Conservation (phyloP, 2,888 invertebrate genomes). For the Slavum lentiscoides region DNA sequence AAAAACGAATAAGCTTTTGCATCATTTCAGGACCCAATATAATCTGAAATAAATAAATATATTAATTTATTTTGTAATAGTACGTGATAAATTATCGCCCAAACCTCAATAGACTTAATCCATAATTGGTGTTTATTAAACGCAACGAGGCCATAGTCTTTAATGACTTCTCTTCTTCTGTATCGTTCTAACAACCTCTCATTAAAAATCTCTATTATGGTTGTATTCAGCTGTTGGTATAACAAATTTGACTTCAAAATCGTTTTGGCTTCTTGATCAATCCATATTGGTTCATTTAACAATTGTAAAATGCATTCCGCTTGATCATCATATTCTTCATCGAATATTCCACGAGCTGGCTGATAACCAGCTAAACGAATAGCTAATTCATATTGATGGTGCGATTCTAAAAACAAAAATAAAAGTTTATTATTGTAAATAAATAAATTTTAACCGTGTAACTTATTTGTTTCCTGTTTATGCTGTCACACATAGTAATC, state of each 20-base stretch:
- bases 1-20: constrained; percentile 71
- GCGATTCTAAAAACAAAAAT: constrained; percentile 28
- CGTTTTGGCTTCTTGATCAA: constrained; percentile 61
- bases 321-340: constrained; percentile 55
- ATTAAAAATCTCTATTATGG: constrained; percentile 75
- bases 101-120: constrained; percentile 57
- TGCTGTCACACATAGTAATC: too few relatives aligned
- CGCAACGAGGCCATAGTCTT: constrained; percentile 78
- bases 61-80: constrained; percentile 59
- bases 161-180: constrained; percentile 73
- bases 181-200: constrained; percentile 74
- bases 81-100: not conserved
- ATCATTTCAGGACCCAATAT: constrained; percentile 66
- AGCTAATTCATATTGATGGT: constrained; percentile 46
- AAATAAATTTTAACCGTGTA: too few relatives aligned
- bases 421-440: not conserved
- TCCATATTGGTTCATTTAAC: constrained; percentile 44
- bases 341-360: constrained; percentile 55
- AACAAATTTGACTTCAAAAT: constrained; percentile 62
- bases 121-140: constrained; percentile 71
- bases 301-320: constrained; percentile 55
- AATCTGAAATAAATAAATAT: constrained; percentile 62
- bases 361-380: constrained; percentile 55
- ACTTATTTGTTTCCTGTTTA: too few relatives aligned
- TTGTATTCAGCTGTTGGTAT: constrained; percentile 70